These are phyloP conservation scores for Apostichopus leukothele DNA, from an alignment of 53 echinoderm and acorn worm genomes.

Conservation along the genomic window DNA sequence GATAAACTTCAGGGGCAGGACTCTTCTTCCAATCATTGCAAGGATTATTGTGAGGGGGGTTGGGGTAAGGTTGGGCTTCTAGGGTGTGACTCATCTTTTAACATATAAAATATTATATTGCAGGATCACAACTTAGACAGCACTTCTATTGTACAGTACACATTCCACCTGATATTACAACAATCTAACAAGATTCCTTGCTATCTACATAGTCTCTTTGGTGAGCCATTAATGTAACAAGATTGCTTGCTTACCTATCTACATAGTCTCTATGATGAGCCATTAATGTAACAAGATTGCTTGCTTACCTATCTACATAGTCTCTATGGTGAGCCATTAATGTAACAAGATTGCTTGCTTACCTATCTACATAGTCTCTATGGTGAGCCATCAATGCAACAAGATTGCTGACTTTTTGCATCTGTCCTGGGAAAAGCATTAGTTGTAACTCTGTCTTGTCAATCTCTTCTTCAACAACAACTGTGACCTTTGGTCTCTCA, in stretches of 20 bases:
- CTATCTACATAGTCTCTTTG: not conserved
- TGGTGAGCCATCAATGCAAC: conserved; percentile 86
- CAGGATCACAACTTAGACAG: no score
- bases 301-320: conserved; percentile 59
- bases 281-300: not conserved
- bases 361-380: conserved; percentile 78
- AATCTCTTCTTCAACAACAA: conserved; percentile 74
- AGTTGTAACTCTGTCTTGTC: conserved; percentile 88
- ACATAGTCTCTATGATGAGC: conserved; percentile 4
- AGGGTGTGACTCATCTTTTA: no score
- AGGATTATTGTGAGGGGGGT: no score
- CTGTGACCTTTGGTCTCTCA: conserved; percentile 90
- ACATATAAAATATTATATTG: no score
- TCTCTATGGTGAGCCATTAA: not conserved
- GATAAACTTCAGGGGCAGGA: no score
- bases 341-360: not conserved
- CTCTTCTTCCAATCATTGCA: no score
- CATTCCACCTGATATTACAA: no score
- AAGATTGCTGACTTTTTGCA: conserved; percentile 94
- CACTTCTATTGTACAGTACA: no score
- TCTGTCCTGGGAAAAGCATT: conserved; percentile 92
- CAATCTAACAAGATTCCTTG: no score
- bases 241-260: conserved; percentile 55
- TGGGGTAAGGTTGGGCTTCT: no score
- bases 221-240: not conserved